Percentiles rank a stretch among this genome's conserved stretches.
Evolutionary conservation across 2,113 vertebrate genomes (phyloP).

Genomic region (Enhydra lutris): DNA sequence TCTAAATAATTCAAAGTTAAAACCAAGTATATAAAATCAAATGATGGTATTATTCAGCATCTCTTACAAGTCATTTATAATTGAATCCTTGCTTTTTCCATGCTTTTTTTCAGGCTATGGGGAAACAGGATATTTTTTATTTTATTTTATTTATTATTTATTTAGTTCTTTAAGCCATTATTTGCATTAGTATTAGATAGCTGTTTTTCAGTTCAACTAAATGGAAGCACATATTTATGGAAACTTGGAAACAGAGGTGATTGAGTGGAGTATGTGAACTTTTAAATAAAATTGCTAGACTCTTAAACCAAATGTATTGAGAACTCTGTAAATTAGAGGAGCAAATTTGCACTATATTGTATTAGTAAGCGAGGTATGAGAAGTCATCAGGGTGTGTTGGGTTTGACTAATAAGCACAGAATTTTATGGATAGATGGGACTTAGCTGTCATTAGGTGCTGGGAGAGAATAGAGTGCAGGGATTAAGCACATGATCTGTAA

Average conservation of each 20-base stretch:
- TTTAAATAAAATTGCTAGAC: background rate
- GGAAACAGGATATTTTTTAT: background rate
- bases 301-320: conserved; percentile 2
- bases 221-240: background rate
- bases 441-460: conserved; percentile 10
- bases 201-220: conserved; percentile 56
- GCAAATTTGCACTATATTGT: background rate
- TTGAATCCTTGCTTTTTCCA: conserved; percentile 6
- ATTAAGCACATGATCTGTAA: background rate
- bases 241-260: background rate
- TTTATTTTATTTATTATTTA: conserved; percentile 49
- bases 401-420: conserved; percentile 6
- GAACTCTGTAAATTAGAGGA: background rate
- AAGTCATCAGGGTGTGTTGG: background rate
- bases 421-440: background rate
- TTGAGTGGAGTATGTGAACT: background rate
- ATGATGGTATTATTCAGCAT: conserved; percentile 4
- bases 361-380: background rate
- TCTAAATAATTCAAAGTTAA: conserved; percentile 37
- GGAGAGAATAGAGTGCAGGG: background rate
- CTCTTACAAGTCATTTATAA: conserved; percentile 44
- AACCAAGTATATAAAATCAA: conserved; percentile 13
- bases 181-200: conserved; percentile 19
- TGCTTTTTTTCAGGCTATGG: background rate
- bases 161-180: conserved; percentile 39